Base-by-base conservation (phyloP, 2,888 invertebrate species). In the Diadegma fenestrale region DNA sequence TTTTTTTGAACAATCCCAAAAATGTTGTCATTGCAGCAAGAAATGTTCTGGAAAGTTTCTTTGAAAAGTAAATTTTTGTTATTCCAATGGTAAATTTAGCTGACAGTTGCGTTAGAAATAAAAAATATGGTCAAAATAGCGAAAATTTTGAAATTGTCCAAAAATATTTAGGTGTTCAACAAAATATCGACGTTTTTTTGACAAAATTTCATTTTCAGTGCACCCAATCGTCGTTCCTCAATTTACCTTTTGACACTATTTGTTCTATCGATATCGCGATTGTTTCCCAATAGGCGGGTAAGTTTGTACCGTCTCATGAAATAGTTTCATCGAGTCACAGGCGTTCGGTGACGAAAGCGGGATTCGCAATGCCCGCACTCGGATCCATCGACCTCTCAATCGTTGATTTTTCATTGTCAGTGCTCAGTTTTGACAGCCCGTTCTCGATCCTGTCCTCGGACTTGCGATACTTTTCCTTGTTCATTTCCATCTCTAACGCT, bases 281-380 rank as follows among this genome's bases (percentile, higher is more conserved):
- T 45, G 54, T 45, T 63, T 83, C 77, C 83, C 83, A 78, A 73
- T 69, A 14, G 58, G 26, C 1, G 51, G 80, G 80, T 86, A 86
- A 86, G 84, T 86, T 81, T 66, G 68, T 77, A 71, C 79, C 75
- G 80, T 78, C 66, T 72, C 30, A 48, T 61, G 61, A 41, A 68
- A 51, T 69, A 48, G 58, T 80, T 43, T 58, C 54, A 54, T 41
- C 78, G 63, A 72, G 54, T 91, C 89, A 91, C 82, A 91, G 88
- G 75, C 86, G 89, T 86, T 94, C 94, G 77, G 92, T 91, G 88
- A 94, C 94, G 87, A 94, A 94, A 69, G 93, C 94, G 43, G 93
- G 90, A 88, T 94, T 94, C 17, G 92, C 92, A 54, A 94, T 93
- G 91, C 93, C 94, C 94, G 91, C 94, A 94, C 92, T 94, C 94